Base-by-base conservation (phyloP, 2,113 vertebrate genomes). In the Chaetops frenatus region DNA sequence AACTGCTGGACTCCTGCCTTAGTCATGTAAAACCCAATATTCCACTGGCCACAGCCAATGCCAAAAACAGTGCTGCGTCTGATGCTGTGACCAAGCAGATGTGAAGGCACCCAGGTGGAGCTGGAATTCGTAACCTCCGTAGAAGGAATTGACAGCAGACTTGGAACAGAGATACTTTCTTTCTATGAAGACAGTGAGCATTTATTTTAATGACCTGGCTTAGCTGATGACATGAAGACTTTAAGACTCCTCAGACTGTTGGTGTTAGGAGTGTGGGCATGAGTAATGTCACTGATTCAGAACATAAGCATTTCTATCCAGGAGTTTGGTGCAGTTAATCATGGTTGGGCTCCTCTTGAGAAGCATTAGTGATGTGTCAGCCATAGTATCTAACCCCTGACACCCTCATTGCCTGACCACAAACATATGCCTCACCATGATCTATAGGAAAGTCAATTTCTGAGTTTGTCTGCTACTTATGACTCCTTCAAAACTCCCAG, bases 11-110 rank as follows among this genome's bases (percentile, higher is more conserved):
- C 24, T 84, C 36, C 35, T 66, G 3, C 53, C 18, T 57, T 18
- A 48, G 31, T 36, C 29, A 11, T 24, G 31, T 31, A 81, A 48
- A 42, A 35, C 22, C 20, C 42, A 14, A 21, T 47, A 8, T 12
- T 7, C 28, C 23, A 7, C 0, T 65, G 66, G 58, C 21, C 28
- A 50, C 25, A 19, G 21, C 18, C 81, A 60, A 35, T 16, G 48
- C 35, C 44, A n/a, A 31, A 25, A 67, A n/a, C 2, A 2, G 7
- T 71, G 51, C 51, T 8, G 12, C 1, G 0, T 17, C 42, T 40
- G 31, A 23, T 19, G 23, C 5, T 1, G 3, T 1, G 4, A 76
- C 51, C 16, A 47, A 45, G 31, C 20, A 42, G n/a, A 48, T 6
- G 22, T 36, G 21, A 42, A 66, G 28, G 65, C 2, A 10, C 10